Evolutionary conservation across 2,797 vertebrate species (phyloP), one percentile per base, ranked within the genome.

Genomic region (Phataginus tetradactyla): DNA sequence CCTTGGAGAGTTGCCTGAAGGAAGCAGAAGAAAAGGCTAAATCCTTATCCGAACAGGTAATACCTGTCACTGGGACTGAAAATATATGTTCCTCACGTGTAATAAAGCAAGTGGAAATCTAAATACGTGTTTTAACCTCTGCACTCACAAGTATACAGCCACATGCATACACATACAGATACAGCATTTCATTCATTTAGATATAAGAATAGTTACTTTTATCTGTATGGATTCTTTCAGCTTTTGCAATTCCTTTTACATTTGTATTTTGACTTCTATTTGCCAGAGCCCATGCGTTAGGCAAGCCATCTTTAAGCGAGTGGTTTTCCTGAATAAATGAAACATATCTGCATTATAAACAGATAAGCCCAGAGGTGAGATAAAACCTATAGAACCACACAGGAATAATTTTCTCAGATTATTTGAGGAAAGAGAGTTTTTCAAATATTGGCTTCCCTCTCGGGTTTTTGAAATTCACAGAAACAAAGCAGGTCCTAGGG

Each of bases 11-110:
- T 71, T 95, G 97, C 85, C 94, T 95, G 69, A 92, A 96, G 78
- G 95, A 95, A 92, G 95, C 90, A 90, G 97, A 97, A 95, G 95
- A 90, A 88, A 98, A 94, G 68, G 66, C 86, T 86, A 88, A 57
- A 75, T 49, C 12, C 71, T 96, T 97, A 78, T 79, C 87, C 0
- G 78, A 97, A 85, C 94, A 95, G 96, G 97, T 97, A 96, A 96
- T 79, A 97, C 97, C 97, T 98, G 98, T 98, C 86, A 87, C 27
- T 42, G 68, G 53, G 53, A 68, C 57, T 94, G 68, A 72, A 93
- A 95, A 89, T 55, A 10, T 32, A 21, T 45, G 29, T 57, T 69
- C 5, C 37, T 39, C 11, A 18, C 12, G 32, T 53, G 32, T n/a
- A 18, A 8, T 7, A 59, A 10, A 72, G 27, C 37, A 51, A 72